Conservation (phyloP, 1,140 invertebrate species). For the Trinorchestia longiramus region DNA sequence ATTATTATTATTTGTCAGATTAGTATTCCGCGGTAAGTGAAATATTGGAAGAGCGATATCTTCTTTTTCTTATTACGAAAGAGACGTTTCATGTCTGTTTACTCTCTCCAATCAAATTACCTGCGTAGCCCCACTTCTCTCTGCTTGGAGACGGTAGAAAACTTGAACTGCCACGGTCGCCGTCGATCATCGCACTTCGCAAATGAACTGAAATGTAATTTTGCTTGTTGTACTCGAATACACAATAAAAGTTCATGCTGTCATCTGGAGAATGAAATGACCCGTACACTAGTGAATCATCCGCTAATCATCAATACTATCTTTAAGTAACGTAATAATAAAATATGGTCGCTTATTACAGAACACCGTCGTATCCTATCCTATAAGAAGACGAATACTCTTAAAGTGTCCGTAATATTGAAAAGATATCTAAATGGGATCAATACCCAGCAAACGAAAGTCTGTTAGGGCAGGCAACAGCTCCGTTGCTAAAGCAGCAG, state of each 20-base stretch:
- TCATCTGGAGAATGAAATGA: background rate
- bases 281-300: background rate
- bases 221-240: background rate
- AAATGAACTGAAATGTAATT: background rate
- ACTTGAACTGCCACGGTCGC: background rate
- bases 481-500: conserved; percentile 47
- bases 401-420: background rate
- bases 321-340: background rate
- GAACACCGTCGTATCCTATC: no score
- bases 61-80: no score
- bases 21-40: no score
- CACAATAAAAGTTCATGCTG: background rate
- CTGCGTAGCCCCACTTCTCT: background rate
- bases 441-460: conserved; percentile 39
- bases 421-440: conserved; percentile 3
- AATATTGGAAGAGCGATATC: no score
- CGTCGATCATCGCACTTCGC: background rate
- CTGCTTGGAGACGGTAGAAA: background rate
- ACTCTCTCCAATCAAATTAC: background rate
- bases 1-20: no score
- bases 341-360: background rate
- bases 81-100: background rate
- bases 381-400: background rate
- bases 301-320: background rate
- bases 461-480: conserved; percentile 23